Base-by-base conservation (phyloP, 2,888 invertebrate species). In the Parthenolecanium corni region DNA sequence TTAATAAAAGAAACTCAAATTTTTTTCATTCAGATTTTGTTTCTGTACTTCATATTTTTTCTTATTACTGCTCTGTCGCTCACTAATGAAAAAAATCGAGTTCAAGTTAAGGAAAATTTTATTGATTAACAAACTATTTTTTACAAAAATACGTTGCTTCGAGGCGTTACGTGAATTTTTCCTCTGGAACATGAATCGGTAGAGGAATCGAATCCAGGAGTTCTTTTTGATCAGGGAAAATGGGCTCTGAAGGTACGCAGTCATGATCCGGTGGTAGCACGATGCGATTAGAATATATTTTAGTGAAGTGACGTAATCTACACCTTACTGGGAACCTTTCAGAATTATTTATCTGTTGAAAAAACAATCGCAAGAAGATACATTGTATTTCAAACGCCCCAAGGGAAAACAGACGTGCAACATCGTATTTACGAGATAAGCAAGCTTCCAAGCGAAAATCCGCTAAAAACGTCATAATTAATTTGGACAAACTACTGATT, bases 251-350 rank as follows among this genome's bases (percentile, higher is more conserved):
- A 6, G 77, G 75, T 68, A 76, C 73, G 67, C 77, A 78, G 81
- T 82, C 84, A 70, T 79, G 79, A 24, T 77, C 72, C 18, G 68
- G 68, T 2, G 76, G 73, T 64, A 74, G 75, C 3, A 80, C 80
- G 67, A 86, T 70, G 64, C 82, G 76, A 3, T 86, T 82, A 40
- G 78, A 73, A 2, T 76, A 72, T 67, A 83, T 80, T 3, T 81
- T 81, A 63, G 83, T 82, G 84, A 85, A 86, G 71, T 92, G 92
- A 72, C 85, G 83, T 61, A 92, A 78, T 67, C 83, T 77, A 71
- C 89, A 90, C 66, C 85, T 78, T 0, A 92, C 83, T 66, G 81
- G 79, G 0, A 83, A 83, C 70, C 80, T 80, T 73, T 90, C 90
- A 51, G 73, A 76, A 54, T 84, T 81, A 70, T 88, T 88, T 64